These are phyloP conservation scores for Rhagonycha fulva DNA, from an alignment of 2,888 invertebrate species.

Conservation along the genomic window DNA sequence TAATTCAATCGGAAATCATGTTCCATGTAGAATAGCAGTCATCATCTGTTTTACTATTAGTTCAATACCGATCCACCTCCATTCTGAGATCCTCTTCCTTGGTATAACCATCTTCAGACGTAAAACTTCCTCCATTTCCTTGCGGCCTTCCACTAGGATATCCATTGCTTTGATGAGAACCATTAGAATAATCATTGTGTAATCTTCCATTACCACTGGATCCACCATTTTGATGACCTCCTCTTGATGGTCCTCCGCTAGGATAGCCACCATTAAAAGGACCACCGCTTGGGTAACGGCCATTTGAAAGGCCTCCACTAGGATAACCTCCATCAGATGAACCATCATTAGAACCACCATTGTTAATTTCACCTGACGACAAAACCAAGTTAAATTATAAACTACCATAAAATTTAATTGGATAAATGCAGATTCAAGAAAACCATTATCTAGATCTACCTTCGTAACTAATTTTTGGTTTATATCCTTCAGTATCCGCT, in stretches of 20 bases:
- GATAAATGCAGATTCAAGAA: not conserved
- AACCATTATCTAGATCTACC: conserved; percentile 56
- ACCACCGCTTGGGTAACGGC: conserved; percentile 44
- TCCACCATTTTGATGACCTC: conserved; percentile 38
- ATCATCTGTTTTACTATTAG: not conserved
- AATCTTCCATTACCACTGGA: not conserved
- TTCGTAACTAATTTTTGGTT: conserved; percentile 82
- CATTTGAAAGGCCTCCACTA: too few relatives aligned
- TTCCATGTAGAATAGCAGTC: not conserved
- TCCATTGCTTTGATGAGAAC: conserved; percentile 19
- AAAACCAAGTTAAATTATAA: not conserved
- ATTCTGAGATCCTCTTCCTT: conserved; percentile 30
- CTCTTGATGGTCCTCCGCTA: conserved; percentile 31
- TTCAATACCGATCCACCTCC: conserved; percentile 12
- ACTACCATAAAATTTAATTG: not conserved
- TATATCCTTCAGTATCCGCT: conserved; percentile 81
- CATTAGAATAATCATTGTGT: not conserved
- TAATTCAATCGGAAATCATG: not conserved
- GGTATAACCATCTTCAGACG: conserved; percentile 35
- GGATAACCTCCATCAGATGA: too few relatives aligned
- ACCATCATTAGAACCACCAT: conserved; percentile 32
- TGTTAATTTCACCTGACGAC: conserved; percentile 6
- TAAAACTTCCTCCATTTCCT: conserved; percentile 24
- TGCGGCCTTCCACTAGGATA: conserved; percentile 32
- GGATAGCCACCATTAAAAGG: not conserved